Evolutionary conservation across 2,888 invertebrate species (phyloP).

Genomic region (Unio pictorum): DNA sequence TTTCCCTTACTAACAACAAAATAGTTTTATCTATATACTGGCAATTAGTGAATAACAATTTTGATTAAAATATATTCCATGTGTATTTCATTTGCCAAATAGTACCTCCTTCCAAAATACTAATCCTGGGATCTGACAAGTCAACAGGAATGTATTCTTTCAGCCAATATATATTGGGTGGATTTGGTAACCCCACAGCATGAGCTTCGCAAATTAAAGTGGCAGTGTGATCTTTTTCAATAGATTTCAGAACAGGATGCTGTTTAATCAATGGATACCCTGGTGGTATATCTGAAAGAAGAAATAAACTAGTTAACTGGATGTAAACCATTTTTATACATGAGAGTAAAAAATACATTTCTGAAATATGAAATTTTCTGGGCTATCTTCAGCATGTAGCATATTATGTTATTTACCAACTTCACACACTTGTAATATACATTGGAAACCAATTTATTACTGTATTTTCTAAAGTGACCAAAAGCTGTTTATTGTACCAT

Average conservation of each 20-base stretch:
- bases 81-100: not conserved
- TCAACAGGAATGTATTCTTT: slow-evolving; percentile 87
- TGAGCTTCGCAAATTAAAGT: slow-evolving; percentile 88
- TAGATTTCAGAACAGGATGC: slow-evolving; percentile 92
- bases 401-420: too few species aligned
- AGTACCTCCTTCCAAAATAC: slow-evolving; percentile 54
- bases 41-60: too few species aligned
- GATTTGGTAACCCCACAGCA: slow-evolving; percentile 78
- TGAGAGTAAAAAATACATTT: not conserved
- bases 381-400: too few species aligned
- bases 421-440: too few species aligned
- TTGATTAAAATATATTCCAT: too few species aligned
- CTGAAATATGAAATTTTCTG: too few species aligned
- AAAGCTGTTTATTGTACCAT: too few species aligned
- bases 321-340: not conserved
- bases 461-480: too few species aligned
- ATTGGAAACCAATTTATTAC: too few species aligned
- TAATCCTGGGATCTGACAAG: slow-evolving; percentile 74
- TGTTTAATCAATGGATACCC: slow-evolving; percentile 94
- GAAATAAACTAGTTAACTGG: slow-evolving; percentile 1
- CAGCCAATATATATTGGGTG: slow-evolving; percentile 87
- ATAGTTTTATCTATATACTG: too few species aligned
- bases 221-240: slow-evolving; percentile 94
- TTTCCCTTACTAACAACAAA: too few species aligned
- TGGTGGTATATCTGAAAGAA: slow-evolving; percentile 82